Percentiles rank a stretch among this genome's conserved stretches.
Evolutionary conservation across 2,113 vertebrate genomes (phyloP).

Genomic region (Lepidothrix coronata): DNA sequence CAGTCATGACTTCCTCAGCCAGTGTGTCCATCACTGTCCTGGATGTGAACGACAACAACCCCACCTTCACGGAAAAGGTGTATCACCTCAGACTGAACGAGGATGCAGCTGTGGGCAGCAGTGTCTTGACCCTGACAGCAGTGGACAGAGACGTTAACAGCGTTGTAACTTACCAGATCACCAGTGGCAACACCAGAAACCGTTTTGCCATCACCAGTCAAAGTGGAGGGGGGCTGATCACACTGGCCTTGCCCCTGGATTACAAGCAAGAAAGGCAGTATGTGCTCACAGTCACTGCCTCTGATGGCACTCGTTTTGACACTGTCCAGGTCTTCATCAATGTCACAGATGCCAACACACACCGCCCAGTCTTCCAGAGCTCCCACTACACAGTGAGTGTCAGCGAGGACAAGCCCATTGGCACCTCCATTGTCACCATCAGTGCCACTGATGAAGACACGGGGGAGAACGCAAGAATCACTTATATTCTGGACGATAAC

Average conservation of each 20-base stretch:
- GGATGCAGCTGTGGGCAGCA: slow-evolving; percentile 90
- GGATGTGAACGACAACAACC: slow-evolving; percentile 94
- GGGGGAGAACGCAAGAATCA: slow-evolving; percentile 93
- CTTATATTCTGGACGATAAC: slow-evolving; percentile 90
- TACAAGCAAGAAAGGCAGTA: slow-evolving; percentile 97
- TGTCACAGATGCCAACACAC: slow-evolving; percentile 94
- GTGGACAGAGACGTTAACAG: slow-evolving; percentile 92
- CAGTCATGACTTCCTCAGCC: slow-evolving; percentile 90
- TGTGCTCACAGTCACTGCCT: slow-evolving; percentile 90
- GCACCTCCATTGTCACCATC: slow-evolving; percentile 88
- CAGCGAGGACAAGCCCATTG: slow-evolving; percentile 86
- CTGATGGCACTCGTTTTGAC: slow-evolving; percentile 89
- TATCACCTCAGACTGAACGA: slow-evolving; percentile 93
- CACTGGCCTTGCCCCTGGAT: slow-evolving; percentile 90
- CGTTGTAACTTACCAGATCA: slow-evolving; percentile 95
- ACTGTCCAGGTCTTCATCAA: slow-evolving; percentile 93
- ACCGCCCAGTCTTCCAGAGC: slow-evolving; percentile 93
- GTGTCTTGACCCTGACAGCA: slow-evolving; percentile 88
- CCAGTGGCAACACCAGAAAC: slow-evolving; percentile 94
- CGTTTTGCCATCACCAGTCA: slow-evolving; percentile 96
- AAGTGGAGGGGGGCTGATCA: slow-evolving; percentile 92
- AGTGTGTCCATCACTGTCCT: slow-evolving; percentile 91
- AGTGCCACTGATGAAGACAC: slow-evolving; percentile 93
- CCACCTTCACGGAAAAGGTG: slow-evolving; percentile 87
- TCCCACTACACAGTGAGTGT: slow-evolving; percentile 88